Base-by-base conservation (phyloP, 2,888 invertebrate genomes). In the Agelastica alni region DNA sequence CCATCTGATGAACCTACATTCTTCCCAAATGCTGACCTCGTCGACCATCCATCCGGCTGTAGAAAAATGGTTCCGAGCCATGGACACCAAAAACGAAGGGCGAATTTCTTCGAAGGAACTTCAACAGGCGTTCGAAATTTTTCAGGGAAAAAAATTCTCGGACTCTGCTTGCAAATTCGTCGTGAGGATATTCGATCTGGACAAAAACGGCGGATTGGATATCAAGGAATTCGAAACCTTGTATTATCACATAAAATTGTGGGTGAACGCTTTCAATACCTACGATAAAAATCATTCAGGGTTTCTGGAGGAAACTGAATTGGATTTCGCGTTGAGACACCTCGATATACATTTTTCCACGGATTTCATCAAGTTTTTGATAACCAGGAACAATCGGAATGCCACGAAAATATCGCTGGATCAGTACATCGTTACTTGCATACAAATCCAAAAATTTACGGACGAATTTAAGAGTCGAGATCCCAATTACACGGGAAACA, bases 401-500 rank as follows among this genome's bases (percentile, higher is more conserved):
- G 66, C 68, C 3, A 70, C 64, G 39, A 70, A 60, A 47, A 72
- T 76, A 34, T 69, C 74, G 2, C 51, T 76, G 53, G 75, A 75
- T 58, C 75, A 74, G 53, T 75, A 71, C 60, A 70, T 76, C 4
- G 67, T 76, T 2, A 73, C 71, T n/a, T 76, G 75, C 51, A 73
- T 76, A 9, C 75, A 76, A 52, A 75, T 76, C n/a, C 75, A 76
- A 53, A 68, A 66, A 42, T 76, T 72, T 49, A 75, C 74, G 0
- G 75, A 75, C 32, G 75, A 75, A 51, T 76, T 75, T 52, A 73
- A 74, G 49, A 67, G 64, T 17, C 64, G 74, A 46, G 76, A 76
- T 59, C 61, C 59, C 5, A 60, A 72, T 31, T 71, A 64, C 42
- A 67, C 68, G 2, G 76, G 75, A 4, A 67, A 67, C 45, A 73